These are phyloP conservation scores for Metopolophium dirhodum DNA, from an alignment of 1,140 invertebrate genomes.

Conservation along the genomic window DNA sequence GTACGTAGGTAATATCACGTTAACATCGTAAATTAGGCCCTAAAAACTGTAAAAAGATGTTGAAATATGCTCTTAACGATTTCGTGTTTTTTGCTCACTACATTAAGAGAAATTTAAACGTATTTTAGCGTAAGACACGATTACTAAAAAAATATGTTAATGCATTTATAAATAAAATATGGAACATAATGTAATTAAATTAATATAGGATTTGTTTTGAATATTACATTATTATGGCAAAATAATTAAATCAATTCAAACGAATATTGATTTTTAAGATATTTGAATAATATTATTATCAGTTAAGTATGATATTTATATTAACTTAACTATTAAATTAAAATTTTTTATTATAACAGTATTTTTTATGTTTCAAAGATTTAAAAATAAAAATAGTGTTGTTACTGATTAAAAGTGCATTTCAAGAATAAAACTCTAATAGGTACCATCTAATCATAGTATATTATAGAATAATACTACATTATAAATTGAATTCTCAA, in stretches of 20 bases:
- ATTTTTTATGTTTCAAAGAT: too few relatives aligned
- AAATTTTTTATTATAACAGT: too few relatives aligned
- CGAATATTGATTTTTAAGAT: not conserved
- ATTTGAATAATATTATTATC: too few relatives aligned
- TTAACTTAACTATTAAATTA: too few relatives aligned
- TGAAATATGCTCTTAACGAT: not conserved
- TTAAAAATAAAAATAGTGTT: too few relatives aligned
- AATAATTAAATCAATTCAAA: not conserved
- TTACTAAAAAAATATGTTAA: not conserved
- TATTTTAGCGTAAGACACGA: not conserved
- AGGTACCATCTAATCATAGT: too few relatives aligned
- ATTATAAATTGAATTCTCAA: too few relatives aligned
- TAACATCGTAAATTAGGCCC: not conserved
- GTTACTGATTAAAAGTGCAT: too few relatives aligned
- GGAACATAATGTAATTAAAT: not conserved
- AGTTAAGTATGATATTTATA: too few relatives aligned
- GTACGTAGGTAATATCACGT: not conserved
- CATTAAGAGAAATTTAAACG: not conserved
- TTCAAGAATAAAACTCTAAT: too few relatives aligned
- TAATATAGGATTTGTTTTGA: not conserved
- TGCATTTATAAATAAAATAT: not conserved
- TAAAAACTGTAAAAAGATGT: not conserved
- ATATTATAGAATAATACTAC: too few relatives aligned
- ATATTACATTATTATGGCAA: not conserved
- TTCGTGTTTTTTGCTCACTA: not conserved